Evolutionary conservation across 2,888 invertebrate genomes (phyloP).

Genomic region (Microctonus aethiopoides): DNA sequence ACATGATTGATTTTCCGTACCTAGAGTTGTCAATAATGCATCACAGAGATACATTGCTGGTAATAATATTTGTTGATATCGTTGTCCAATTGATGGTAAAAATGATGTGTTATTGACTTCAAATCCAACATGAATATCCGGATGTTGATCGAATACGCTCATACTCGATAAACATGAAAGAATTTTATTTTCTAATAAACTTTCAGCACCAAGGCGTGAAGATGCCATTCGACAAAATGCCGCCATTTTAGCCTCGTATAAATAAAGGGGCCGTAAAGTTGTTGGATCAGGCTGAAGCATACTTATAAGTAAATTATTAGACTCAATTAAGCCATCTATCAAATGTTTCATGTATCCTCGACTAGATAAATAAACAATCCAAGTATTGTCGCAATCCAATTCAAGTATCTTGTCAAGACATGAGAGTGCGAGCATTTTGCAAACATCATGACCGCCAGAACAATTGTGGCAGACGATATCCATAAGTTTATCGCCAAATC

Average conservation of each 20-base stretch:
- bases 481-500: slow-evolving; percentile 84
- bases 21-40: slow-evolving; percentile 83
- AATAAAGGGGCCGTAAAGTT: slow-evolving; percentile 81
- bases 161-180: slow-evolving; percentile 75
- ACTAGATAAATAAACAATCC: slow-evolving; percentile 73
- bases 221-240: slow-evolving; percentile 79
- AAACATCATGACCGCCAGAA: slow-evolving; percentile 88
- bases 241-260: slow-evolving; percentile 90
- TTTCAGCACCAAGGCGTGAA: slow-evolving; percentile 75
- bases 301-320: slow-evolving; percentile 76
- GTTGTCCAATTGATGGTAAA: slow-evolving; percentile 74
- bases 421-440: slow-evolving; percentile 87
- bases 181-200: slow-evolving; percentile 72
- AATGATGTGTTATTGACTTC: slow-evolving; percentile 65
- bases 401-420: slow-evolving; percentile 83
- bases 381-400: slow-evolving; percentile 77
- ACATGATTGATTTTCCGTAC: slow-evolving; percentile 85
- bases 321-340: slow-evolving; percentile 82
- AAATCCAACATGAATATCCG: slow-evolving; percentile 71
- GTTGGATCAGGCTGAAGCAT: slow-evolving; percentile 76
- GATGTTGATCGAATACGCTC: slow-evolving; percentile 78
- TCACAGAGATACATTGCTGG: slow-evolving; percentile 86
- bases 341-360: slow-evolving; percentile 84
- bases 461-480: slow-evolving; percentile 87
- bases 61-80: slow-evolving; percentile 85